phyloP scores from a whole-genome alignment of 2,888 invertebrate species.

The Limnephilus lunatus region DNA sequence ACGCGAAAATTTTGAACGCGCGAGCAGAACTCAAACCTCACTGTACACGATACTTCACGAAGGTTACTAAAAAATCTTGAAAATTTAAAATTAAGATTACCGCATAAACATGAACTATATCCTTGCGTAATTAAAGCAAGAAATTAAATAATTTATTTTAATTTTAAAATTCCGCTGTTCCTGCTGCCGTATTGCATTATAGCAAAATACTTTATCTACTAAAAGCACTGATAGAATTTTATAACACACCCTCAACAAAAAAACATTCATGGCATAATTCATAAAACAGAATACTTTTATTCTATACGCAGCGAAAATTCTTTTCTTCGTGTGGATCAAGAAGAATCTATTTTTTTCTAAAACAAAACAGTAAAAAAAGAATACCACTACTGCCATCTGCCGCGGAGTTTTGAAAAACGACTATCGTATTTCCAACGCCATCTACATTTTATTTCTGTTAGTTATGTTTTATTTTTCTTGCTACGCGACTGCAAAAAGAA shows the following conservation, averaged over 20 bases:
- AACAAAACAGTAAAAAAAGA: slow-evolving; percentile 23
- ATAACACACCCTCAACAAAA: too few species aligned
- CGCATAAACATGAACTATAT: too few species aligned
- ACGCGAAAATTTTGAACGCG: neutral
- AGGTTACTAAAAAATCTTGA: neutral
- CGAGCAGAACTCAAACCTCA: slow-evolving; percentile 6
- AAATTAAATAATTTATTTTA: too few species aligned
- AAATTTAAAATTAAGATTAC: too few species aligned
- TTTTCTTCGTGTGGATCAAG: neutral
- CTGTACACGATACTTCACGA: neutral
- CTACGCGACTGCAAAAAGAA: neutral
- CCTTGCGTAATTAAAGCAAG: too few species aligned
- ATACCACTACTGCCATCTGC: slow-evolving; percentile 41
- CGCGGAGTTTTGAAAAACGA: neutral
- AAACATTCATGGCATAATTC: too few species aligned
- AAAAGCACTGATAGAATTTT: too few species aligned
- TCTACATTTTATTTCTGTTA: slow-evolving; percentile 23
- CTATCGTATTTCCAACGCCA: slow-evolving; percentile 5
- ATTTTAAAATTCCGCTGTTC: too few species aligned
- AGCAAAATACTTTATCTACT: too few species aligned
- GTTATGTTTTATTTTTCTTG: slow-evolving; percentile 32
- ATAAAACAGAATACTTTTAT: too few species aligned
- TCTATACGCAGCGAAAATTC: too few species aligned
- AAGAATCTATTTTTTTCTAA: neutral
- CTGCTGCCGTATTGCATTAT: too few species aligned